Evolutionary conservation across 2,113 vertebrate genomes (phyloP).

Genomic region (Pelmatolapia mariae): DNA sequence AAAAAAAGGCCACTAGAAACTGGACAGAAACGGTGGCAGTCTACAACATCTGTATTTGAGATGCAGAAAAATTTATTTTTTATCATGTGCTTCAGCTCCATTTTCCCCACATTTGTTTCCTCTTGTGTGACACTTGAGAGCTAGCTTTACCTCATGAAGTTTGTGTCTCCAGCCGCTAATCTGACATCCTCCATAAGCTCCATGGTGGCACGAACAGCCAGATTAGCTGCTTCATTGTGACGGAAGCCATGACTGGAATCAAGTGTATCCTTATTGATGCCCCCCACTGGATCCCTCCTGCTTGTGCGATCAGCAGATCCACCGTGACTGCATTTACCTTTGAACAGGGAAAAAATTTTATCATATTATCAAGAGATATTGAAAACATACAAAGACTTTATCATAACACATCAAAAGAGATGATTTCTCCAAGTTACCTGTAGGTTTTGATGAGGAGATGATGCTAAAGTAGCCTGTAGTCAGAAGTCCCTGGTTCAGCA

Average conservation of each 20-base stretch:
- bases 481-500: not conserved
- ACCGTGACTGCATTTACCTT: not conserved
- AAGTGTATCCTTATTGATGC: not conserved
- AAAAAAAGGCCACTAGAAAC: not conserved
- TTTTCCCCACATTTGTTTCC: not conserved
- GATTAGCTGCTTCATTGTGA: not conserved
- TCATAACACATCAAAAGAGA: rapidly evolving
- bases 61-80: not conserved
- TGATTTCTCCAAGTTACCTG: rapidly evolving
- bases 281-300: not conserved
- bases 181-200: rapidly evolving
- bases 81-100: not conserved
- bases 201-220: not conserved
- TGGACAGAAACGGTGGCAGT: rapidly evolving
- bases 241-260: not conserved
- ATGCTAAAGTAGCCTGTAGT: rapidly evolving
- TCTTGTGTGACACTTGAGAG: not conserved
- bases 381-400: not conserved
- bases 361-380: not conserved
- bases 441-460: rapidly evolving
- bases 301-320: rapidly evolving
- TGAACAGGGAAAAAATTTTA: not conserved
- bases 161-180: rapidly evolving
- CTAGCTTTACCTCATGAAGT: not conserved
- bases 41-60: not conserved